Evolutionary conservation across 2,888 invertebrate species (phyloP), one percentile per base, ranked within the genome.

Genomic region (Heteromyza rotundicornis): DNA sequence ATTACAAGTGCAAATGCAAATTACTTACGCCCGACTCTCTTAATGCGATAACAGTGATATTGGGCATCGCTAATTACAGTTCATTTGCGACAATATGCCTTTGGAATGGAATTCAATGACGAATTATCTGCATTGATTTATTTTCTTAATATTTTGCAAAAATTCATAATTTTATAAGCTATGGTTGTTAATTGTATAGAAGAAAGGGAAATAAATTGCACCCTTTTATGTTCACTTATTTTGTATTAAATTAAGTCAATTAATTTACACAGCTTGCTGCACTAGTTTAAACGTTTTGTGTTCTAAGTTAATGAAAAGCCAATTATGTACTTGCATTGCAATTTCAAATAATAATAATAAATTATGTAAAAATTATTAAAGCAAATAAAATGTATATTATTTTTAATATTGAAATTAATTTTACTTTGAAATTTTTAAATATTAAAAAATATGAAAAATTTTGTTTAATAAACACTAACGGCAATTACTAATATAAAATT

Each of bases 201-300:
- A 10, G 14, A 40, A 40, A 27, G 2, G 5, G 10, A 40, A 10
- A 10, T 40, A n/a, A 40, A 40, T 3, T n/a, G 8, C 40, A 40
- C 40, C 3, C 14, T 14, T 14, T n/a, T 14, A 40, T 40, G 40
- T 40, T 40, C 40, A 40, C 3, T 40, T 40, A 10, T 40, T 40
- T 40, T 40, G 10, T 40, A 47, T 19, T 47, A 47, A 7, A 47
- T 47, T 47, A 47, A 47, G 47, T 47, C 47, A 47, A 47, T 40
- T 40, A 40, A 40, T 47, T 47, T 47, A 40, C 40, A 40, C 40
- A 40, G 40, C 40, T n/a, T 40, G 40, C 40, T 40, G 40, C 40
- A n/a, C 40, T 40, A 40, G 40, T 40, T 40, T 40, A 10, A 10
- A 40, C 5, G n/a, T n/a, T 10, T 14, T 40, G 40, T 40, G 27